Evolutionary conservation across 2,113 vertebrate species (phyloP), one percentile per base, ranked within the genome.

Genomic region (Xyliphius kryptos): DNA sequence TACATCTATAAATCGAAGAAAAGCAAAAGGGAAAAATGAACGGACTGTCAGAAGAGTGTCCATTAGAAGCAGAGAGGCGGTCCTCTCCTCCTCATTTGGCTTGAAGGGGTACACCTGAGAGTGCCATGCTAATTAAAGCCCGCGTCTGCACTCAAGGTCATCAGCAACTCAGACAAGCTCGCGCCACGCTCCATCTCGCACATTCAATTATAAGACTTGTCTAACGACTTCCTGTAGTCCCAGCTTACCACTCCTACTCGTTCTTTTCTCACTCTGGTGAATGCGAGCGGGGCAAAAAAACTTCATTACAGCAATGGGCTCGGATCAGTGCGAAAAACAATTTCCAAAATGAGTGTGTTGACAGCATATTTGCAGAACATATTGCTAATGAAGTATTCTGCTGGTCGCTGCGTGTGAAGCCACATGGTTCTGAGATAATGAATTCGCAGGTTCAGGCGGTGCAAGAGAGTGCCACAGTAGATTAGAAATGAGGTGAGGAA

Each of bases 81-180:
- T 56, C 46, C 15, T 76, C 49, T 67, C 15, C 54, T 65, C 58
- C 67, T 26, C 66, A 58, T 65, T 78, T 67, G 32, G 59, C 59
- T 66, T 46, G 43, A 56, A 66, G 72, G 65, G 60, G 60, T 51
- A 66, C 65, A 77, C 74, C 74, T 76, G 70, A 72, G 61, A 50
- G 46, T 48, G 19, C 9, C 19, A 43, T 52, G 47, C 48, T 69
- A 75, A 75, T 77, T 72, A 76, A 76, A 44, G 59, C 66, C 66
- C 17, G 43, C 54, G 53, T 69, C 72, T 76, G 61, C 56, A 56
- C 58, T 67, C 72, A 82, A 81, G 83, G 81, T 82, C 77, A 56
- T 56, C 63, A 62, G 56, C 69, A 68, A 67, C 72, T 76, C 73
- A 78, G 72, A 74, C 72, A 69, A 78, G 67, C 68, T 56, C 61